Evolutionary conservation across 2,888 invertebrate genomes (phyloP).

Genomic region (Lithophane leautieri): DNA sequence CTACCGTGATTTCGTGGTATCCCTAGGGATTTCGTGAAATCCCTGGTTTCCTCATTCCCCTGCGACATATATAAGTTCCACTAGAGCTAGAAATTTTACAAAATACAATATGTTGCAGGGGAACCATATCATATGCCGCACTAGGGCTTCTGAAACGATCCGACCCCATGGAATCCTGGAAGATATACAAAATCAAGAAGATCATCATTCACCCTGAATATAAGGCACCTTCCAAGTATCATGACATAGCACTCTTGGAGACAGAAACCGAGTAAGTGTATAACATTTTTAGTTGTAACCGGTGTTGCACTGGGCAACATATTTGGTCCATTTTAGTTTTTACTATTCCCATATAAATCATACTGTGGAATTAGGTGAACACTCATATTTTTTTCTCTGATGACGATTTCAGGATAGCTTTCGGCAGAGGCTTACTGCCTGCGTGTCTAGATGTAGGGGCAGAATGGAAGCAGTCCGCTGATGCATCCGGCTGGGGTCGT

Average conservation of each 20-base stretch:
- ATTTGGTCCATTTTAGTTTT: not conserved
- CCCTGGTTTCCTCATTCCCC: too few relatives aligned
- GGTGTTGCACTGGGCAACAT: conserved; percentile 11
- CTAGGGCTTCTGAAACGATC: conserved; percentile 53
- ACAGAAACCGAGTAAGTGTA: conserved; percentile 57
- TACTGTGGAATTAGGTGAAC: not conserved
- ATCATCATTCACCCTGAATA: conserved; percentile 70
- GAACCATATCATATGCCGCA: conserved; percentile 56
- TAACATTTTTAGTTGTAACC: not conserved
- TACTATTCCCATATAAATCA: not conserved
- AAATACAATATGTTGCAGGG: conserved; percentile 49
- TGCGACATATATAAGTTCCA: not conserved
- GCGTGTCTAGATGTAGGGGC: conserved; percentile 44
- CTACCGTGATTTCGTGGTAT: too few relatives aligned
- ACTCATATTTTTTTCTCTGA: not conserved
- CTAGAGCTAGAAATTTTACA: not conserved
- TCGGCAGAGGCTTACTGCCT: conserved; percentile 51
- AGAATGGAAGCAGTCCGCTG: not conserved
- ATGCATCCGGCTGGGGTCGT: conserved; percentile 59
- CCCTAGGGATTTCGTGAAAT: too few relatives aligned
- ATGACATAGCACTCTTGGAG: conserved; percentile 77
- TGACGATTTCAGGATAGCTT: conserved; percentile 53
- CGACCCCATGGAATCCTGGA: conserved; percentile 50
- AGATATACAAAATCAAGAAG: conserved; percentile 54
- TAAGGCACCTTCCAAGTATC: conserved; percentile 70